Evolutionary conservation across 2,113 vertebrate genomes (phyloP), one percentile per base, ranked within the genome.

Genomic region (Nibea albiflora): DNA sequence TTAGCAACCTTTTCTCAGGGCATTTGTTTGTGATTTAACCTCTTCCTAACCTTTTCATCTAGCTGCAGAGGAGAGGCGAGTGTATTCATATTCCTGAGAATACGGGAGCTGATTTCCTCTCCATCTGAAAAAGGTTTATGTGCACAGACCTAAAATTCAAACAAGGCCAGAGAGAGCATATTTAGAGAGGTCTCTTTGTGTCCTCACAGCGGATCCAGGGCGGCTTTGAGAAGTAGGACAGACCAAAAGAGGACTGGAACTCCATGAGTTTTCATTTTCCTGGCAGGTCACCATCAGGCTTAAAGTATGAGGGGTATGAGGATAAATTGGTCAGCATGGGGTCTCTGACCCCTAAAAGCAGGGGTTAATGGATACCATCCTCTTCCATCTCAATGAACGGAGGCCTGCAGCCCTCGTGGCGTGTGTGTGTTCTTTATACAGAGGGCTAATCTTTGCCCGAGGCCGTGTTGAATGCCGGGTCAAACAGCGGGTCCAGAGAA

Each of bases 291-390:
- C 69, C 81, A 81, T 22, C 63, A 66, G 78, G 61, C 69, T 61
- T 73, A 47, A 24, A 75, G 54, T 65, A 63, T 76, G 81, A 75
- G 84, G 49, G 75, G n/a, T n/a, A n/a, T n/a, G n/a, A n/a, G 87
- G 73, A 71, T 79, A 78, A 81, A 80, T 56, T 39, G 81, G 85
- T 77, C 88, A 80, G 67, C 80, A 75, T 74, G 87, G 84, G 90
- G 84, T 86, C 73, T 87, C 67, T 85, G 86, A 86, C 87, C 79
- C 39, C 74, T 73, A 60, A 85, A 82, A 63, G 20, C 57, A 86
- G 4, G 64, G 88, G 88, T 90, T 91, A 94, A 93, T 85, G 73
- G 78, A 85, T 80, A 61, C 86, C 88, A 91, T 86, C 88, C 90
- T 85, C 66, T 83, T 89, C 73, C 81, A 76, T 78, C 84, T 89